Conservation (phyloP, 2,888 invertebrate species). For the Agrotis ipsilon region DNA sequence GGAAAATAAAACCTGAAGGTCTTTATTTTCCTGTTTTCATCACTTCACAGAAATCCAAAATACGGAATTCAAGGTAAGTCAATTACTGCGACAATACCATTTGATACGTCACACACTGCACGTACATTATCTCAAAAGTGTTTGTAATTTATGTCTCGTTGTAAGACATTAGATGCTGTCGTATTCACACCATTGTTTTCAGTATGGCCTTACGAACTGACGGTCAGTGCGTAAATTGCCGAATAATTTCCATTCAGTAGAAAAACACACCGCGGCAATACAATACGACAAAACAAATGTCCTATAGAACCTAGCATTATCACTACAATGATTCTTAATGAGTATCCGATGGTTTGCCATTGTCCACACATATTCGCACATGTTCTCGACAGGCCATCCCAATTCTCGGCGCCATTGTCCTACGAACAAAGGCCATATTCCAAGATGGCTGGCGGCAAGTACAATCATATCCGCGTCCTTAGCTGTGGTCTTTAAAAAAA, state of each 20-base stretch:
- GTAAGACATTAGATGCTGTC: conserved; percentile 20
- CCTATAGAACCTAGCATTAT: conserved; percentile 64
- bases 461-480: conserved; percentile 66
- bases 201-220: conserved; percentile 42
- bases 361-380: conserved; percentile 77
- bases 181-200: conserved; percentile 52
- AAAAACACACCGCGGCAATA: conserved; percentile 49
- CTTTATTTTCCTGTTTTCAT: neutral
- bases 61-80: conserved; percentile 25
- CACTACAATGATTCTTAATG: conserved; percentile 71
- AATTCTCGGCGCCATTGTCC: conserved; percentile 84
- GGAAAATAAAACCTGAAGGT: neutral
- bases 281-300: conserved; percentile 58
- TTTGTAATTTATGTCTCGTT: conserved; percentile 34
- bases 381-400: conserved; percentile 79
- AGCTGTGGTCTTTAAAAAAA: conserved; percentile 59
- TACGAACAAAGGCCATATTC: conserved; percentile 79
- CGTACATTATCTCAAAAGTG: conserved; percentile 33
- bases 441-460: conserved; percentile 72
- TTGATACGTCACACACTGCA: conserved; percentile 16
- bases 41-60: conserved; percentile 20
- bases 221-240: conserved; percentile 46
- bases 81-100: conserved; percentile 23
- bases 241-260: conserved; percentile 40
- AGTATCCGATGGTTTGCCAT: conserved; percentile 80